Conservation (phyloP, 2,888 invertebrate species). For the Sesia bembeciformis region DNA sequence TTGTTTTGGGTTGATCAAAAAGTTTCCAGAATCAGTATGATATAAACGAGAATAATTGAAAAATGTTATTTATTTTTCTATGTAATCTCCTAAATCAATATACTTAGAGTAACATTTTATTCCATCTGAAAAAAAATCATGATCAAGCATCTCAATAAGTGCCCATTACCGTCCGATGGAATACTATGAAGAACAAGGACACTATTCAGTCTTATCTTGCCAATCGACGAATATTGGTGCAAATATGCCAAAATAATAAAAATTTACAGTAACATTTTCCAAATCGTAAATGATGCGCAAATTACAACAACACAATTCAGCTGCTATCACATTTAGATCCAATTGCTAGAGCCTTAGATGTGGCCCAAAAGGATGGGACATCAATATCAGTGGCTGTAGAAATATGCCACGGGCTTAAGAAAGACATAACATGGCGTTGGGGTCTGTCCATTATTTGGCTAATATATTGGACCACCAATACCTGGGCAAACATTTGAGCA, state of each 20-base stretch:
- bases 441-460: slow-evolving; percentile 5
- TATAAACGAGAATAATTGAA: too few relatives aligned
- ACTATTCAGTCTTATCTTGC: slow-evolving; percentile 7
- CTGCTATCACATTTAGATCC: slow-evolving; percentile 6
- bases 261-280: slow-evolving; percentile 9
- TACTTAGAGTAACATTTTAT: too few relatives aligned
- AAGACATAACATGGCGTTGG: slow-evolving; percentile 7
- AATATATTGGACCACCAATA: slow-evolving; percentile 6
- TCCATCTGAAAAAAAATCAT: too few relatives aligned
- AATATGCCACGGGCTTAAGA: slow-evolving; percentile 12
- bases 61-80: too few relatives aligned
- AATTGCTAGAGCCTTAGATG: slow-evolving; percentile 8
- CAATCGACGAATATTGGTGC: slow-evolving; percentile 8
- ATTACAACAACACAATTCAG: slow-evolving; percentile 4
- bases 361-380: slow-evolving; percentile 6
- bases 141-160: background rate
- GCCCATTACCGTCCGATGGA: slow-evolving; percentile 11
- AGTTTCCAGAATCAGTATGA: too few relatives aligned
- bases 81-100: too few relatives aligned
- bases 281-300: slow-evolving; percentile 5
- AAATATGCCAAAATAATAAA: slow-evolving; percentile 8
- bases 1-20: too few relatives aligned
- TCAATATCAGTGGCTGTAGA: slow-evolving; percentile 10
- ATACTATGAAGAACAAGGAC: slow-evolving; percentile 5
- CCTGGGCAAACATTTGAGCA: slow-evolving; percentile 4